Percentiles rank a stretch among this genome's conserved stretches.
These are phyloP conservation scores for Ailuropoda melanoleuca DNA, from an alignment of 2,113 vertebrate species.

Conservation along the genomic window DNA sequence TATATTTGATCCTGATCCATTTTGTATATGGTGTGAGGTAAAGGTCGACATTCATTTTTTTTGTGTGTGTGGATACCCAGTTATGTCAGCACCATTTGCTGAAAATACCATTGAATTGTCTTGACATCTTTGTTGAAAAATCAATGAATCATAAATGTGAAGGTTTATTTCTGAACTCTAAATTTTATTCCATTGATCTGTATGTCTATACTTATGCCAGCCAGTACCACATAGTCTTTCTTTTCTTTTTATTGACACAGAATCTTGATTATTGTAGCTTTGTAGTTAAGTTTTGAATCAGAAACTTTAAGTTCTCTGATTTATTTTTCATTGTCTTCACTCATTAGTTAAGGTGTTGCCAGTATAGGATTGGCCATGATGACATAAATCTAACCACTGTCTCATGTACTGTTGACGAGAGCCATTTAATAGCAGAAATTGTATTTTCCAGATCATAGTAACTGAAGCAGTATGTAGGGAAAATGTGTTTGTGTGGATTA, in stretches of 20 bases:
- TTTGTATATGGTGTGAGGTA: not conserved
- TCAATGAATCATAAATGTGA: not conserved
- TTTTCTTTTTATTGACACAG: not conserved
- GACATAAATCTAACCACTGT: not conserved
- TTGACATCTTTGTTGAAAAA: constrained; percentile 1
- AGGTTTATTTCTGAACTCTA: not conserved
- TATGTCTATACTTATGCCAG: not conserved
- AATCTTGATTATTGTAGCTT: not conserved
- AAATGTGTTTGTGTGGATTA: not conserved
- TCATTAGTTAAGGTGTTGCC: not conserved
- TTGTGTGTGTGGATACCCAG: not conserved
- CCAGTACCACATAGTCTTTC: not conserved
- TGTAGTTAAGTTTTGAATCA: constrained; percentile 25
- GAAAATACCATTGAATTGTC: not conserved
- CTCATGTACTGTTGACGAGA: not conserved
- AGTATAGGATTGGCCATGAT: not conserved
- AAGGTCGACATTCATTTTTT: not conserved
- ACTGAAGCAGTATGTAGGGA: not conserved
- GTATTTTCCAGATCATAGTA: not conserved
- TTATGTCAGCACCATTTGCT: not conserved
- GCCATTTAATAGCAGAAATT: not conserved
- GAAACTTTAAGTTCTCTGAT: not conserved
- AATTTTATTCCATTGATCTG: not conserved
- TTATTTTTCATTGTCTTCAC: not conserved
- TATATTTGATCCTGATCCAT: not conserved